Evolutionary conservation across 2,888 invertebrate species (phyloP), one percentile per base, ranked within the genome.

Genomic region (Cenopis cana): DNA sequence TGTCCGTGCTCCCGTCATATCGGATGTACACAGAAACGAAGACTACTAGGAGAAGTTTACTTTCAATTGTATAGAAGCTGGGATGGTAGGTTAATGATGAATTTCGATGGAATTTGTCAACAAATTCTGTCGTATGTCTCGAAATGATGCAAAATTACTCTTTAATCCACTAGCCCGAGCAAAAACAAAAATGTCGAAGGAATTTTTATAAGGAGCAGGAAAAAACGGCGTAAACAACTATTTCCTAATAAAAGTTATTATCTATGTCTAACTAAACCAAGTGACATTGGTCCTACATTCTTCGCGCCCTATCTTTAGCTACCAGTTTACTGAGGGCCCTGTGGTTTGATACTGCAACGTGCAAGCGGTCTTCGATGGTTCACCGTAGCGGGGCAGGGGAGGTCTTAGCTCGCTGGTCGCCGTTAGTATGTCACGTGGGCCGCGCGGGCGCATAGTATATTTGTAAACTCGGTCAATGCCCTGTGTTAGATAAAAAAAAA

Each of bases 401-500:
- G 79, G 67, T 78, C 89, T 77, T 29, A 73, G 60, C 74, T 77
- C 65, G 76, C 73, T 82, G 87, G 91, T 55, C 79, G 75, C 75
- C 14, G 82, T 88, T 82, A 89, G 81, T 91, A 84, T 90, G 92
- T 92, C 92, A 92, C 92, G 92, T 93, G 92, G 91, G 80, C 88
- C 83, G 81, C 90, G 89, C 89, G 83, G 88, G 90, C 90, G 91
- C 91, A 90, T 87, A n/a, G 86, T 80, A 84, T 89, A 89, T 91
- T 90, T 85, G 91, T 92, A 89, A 93, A 89, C 83, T 90, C 92
- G 93, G 93, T 93, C 93, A 93, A 92, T 93, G 93, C 93, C 90
- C 92, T 89, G 88, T 87, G 89, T 90, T 92, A 91, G 92, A 91
- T 92, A 89, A 92, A 92, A 89, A n/a, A 91, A 87, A 89, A 81